Evolutionary conservation across 2,797 vertebrate species (phyloP), one percentile per base, ranked within the genome.

Genomic region (Sebastes hubbsi): DNA sequence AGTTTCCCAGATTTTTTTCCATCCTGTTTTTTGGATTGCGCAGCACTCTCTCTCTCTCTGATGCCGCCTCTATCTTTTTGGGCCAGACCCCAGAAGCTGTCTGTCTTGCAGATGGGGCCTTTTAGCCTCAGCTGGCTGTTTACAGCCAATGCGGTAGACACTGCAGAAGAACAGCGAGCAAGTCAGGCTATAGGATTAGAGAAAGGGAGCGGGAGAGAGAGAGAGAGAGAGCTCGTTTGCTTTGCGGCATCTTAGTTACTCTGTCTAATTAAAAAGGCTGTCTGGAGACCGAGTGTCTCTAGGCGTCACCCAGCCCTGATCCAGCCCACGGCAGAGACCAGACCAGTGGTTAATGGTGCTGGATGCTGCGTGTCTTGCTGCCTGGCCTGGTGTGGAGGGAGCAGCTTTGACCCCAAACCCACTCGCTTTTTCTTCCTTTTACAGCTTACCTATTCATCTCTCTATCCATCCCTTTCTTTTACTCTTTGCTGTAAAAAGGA

Each of bases 201-300:
- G 77, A 54, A 16, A 60, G 67, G 52, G 27, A 78, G 71, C 27
- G 74, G 5, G 70, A 56, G 69, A 81, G 77, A 54, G 69, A 81
- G 77, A 54, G 13, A 60, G 67, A 34, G 30, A 6, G 72, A 72
- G 76, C 67, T 77, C 10, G 59, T 88, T 89, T 85, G 75, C 85
- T 85, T 83, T 87, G 84, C 27, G 32, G 85, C 86, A 82, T 89
- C 82, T 84, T 85, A 81, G 87, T 89, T 85, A 83, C 85, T 89
- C 81, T 58, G 86, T 75, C 84, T 94, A 92, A 94, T 93, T 92
- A 91, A 92, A 93, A 93, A 70, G 78, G 61, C 81, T 72, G 86
- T 81, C 82, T 88, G 80, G 86, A 91, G 90, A 88, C 84, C 1
- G 20, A 30, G 84, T 77, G 87, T 93, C 88, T 88, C 80, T 46